Evolutionary conservation across 2,797 vertebrate genomes (phyloP), one percentile per base, ranked within the genome.

Genomic region (Eptatretus atami): DNA sequence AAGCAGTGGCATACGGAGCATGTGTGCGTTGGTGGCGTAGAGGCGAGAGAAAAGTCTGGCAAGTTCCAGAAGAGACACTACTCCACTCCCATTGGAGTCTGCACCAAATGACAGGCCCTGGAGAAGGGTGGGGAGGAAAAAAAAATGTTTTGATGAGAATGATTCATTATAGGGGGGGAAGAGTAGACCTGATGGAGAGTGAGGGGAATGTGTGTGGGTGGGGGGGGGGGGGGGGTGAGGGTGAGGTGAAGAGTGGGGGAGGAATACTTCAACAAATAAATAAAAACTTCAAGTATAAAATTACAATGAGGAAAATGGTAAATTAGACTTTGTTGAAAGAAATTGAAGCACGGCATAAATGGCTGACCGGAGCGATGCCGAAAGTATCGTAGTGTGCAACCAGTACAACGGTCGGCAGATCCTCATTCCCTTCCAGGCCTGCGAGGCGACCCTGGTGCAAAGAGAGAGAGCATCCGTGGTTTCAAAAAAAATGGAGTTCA

Each of bases 11-110:
- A 79, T 68, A 96, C 90, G 80, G 85, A 0, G 88, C 87, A 0
- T 93, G 92, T 10, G 92, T 96, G 66, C 92, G 82, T 69, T 92
- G 88, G 73, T 93, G 90, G 86, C 95, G 71, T 96, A 96, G 53
- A 98, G 82, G 61, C 82, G 77, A 1, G 92, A 95, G 73, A 98
- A 96, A 63, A 98, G 84, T 13, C 92, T 80, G 14, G 90, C 86
- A 25, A 98, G 77, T 70, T 98, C 92, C 63, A 98, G 73, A 9
- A 98, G 73, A 71, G 92, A 78, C 0, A 87, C 82, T 64, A 95
- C 77, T 0, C 92, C 92, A 0, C 92, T 98, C 3, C 81, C 92
- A 1, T 96, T 98, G 6, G 88, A 96, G 75, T 98, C 88, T 0
- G 92, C 90, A 0, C 92, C 92, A 0, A 90, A 87, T 0, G 92